These are phyloP conservation scores for Limnodromus scolopaceus DNA, from an alignment of 2,797 vertebrate species.

Conservation along the genomic window DNA sequence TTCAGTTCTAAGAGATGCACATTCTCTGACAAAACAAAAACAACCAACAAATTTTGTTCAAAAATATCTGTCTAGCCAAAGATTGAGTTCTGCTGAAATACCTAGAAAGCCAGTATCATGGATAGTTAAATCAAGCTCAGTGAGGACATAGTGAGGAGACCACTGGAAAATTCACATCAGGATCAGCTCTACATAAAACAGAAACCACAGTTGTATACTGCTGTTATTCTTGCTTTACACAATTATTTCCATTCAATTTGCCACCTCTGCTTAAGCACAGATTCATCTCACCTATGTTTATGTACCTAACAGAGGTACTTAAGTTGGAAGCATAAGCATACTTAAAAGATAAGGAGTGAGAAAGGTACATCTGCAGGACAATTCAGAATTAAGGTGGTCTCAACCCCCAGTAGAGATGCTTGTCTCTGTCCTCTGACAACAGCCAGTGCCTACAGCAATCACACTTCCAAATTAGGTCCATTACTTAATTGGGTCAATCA, in stretches of 20 bases:
- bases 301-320: background rate
- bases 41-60: background rate
- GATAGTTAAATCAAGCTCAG: background rate
- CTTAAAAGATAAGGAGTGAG: background rate
- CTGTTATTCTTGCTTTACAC: background rate
- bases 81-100: background rate
- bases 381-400: background rate
- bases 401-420: background rate
- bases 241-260: background rate
- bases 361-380: background rate
- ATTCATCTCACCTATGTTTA: background rate
- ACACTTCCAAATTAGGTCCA: background rate
- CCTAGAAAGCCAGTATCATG: background rate
- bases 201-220: background rate
- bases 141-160: background rate
- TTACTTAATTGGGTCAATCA: constrained; percentile 48
- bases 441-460: background rate
- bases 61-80: background rate
- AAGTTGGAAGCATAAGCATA: background rate
- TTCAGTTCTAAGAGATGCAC: background rate
- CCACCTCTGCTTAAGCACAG: background rate
- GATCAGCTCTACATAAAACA: background rate
- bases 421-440: background rate
- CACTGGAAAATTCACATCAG: background rate
- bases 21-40: background rate